phyloP scores from a whole-genome alignment of 2,113 vertebrate species.

The Calidris pugnax region DNA sequence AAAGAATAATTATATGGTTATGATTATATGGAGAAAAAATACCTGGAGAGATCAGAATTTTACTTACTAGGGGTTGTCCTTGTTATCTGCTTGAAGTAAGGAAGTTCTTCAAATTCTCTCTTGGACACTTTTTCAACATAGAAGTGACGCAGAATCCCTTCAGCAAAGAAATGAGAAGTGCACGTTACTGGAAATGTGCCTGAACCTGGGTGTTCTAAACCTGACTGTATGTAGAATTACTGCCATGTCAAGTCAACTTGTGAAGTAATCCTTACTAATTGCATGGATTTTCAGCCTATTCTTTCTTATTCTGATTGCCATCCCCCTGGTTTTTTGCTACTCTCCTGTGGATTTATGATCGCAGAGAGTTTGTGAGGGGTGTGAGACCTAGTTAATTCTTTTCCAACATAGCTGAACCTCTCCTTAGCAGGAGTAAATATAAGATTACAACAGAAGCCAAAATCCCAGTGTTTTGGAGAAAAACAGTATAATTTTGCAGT shows the following conservation, averaged over 20 bases:
- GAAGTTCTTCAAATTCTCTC: constrained; percentile 79
- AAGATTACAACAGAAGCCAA: not conserved
- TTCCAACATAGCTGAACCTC: not conserved
- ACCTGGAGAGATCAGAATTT: not conserved
- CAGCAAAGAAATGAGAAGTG: not conserved
- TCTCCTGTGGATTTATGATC: not conserved
- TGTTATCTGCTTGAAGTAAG: constrained; percentile 81
- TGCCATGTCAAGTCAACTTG: not conserved
- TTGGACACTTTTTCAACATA: constrained; percentile 79
- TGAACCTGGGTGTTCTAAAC: not conserved
- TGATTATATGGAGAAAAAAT: not conserved
- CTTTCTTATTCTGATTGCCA: not conserved
- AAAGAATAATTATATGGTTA: not conserved
- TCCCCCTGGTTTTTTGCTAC: fast-evolving
- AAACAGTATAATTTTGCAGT: not conserved
- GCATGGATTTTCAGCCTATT: not conserved
- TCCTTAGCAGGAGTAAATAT: not conserved
- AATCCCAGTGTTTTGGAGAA: not conserved
- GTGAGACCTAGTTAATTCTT: not conserved
- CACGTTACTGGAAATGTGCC: not conserved
- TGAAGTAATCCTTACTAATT: constrained; percentile 26
- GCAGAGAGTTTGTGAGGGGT: not conserved
- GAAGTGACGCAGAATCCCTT: constrained; percentile 78
- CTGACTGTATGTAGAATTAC: not conserved
- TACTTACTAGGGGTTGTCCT: constrained; percentile 82